Evolutionary conservation across 2,888 invertebrate species (phyloP).

Genomic region (Agrotis ipsilon): DNA sequence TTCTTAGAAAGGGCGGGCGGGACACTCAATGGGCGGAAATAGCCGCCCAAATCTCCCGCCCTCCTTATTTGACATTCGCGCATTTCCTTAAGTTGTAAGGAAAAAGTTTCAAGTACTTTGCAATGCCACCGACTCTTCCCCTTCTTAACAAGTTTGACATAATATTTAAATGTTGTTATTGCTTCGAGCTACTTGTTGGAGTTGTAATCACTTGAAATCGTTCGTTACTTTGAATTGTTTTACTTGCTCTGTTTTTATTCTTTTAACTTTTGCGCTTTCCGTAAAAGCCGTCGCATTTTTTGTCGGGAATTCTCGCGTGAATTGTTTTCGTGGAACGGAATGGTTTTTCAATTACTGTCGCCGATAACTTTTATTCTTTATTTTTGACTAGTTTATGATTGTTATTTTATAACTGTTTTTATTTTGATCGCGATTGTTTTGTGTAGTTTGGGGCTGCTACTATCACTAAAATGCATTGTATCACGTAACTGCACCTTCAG

Average conservation of each 20-base stretch:
- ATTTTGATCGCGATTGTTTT: conserved; percentile 5
- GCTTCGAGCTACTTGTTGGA: conserved; percentile 42
- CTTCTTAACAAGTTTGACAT: conserved; percentile 72
- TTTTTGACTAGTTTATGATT: not conserved
- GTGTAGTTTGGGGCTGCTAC: conserved; percentile 14
- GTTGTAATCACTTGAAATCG: conserved; percentile 39
- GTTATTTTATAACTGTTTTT: not conserved
- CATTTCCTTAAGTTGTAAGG: conserved; percentile 81
- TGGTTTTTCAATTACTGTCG: conserved; percentile 26
- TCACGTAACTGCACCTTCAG: conserved; percentile 89
- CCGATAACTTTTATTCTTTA: conserved; percentile 17
- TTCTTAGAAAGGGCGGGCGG: conserved; percentile 82
- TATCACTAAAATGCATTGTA: conserved; percentile 69
- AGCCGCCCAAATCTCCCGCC: conserved; percentile 84
- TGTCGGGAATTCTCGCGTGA: conserved; percentile 2
- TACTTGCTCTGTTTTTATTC: conserved; percentile 14
- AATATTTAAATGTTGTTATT: conserved; percentile 66
- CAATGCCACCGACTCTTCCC: conserved; percentile 81
- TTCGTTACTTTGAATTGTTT: conserved; percentile 22
- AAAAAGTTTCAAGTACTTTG: conserved; percentile 85
- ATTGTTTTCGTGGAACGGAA: conserved; percentile 24
- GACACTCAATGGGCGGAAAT: conserved; percentile 79
- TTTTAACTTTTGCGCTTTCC: conserved; percentile 13
- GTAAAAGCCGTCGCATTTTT: conserved; percentile 33
- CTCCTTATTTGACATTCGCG: conserved; percentile 86